These are phyloP conservation scores for Agrilus biguttatus DNA, from an alignment of 2,888 invertebrate species.

Conservation along the genomic window DNA sequence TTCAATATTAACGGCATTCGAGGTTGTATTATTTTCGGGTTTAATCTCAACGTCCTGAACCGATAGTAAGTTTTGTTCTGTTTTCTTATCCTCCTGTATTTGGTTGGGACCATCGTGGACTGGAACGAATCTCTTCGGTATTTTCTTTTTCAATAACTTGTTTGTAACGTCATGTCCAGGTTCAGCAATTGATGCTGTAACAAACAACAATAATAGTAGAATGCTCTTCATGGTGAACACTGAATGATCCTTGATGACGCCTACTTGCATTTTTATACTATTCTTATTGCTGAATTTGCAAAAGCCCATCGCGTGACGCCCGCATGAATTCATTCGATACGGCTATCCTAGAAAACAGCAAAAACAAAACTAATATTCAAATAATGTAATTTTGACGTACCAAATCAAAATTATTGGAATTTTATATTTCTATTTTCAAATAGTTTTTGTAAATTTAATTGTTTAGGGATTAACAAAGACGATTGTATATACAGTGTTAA, in stretches of 20 bases:
- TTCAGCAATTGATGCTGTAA: background rate
- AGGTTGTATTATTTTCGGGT: background rate
- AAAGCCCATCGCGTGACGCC: background rate
- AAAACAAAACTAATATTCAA: too few relatives aligned
- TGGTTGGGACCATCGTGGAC: background rate
- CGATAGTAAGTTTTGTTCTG: background rate
- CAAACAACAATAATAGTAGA: background rate
- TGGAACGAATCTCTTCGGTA: background rate
- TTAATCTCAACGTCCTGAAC: too few relatives aligned
- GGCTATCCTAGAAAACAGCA: too few relatives aligned
- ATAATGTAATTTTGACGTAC: too few relatives aligned
- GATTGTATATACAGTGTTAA: too few relatives aligned
- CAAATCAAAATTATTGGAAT: too few relatives aligned
- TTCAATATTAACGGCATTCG: constrained; percentile 1
- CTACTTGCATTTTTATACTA: too few relatives aligned
- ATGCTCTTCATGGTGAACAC: background rate
- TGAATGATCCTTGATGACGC: too few relatives aligned
- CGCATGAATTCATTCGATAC: too few relatives aligned
- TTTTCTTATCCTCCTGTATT: background rate
- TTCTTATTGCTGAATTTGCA: constrained; percentile 3
- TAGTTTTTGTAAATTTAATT: too few relatives aligned
- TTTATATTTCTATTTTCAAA: too few relatives aligned
- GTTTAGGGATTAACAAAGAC: too few relatives aligned
- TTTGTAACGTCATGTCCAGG: background rate
- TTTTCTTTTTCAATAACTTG: constrained; percentile 1